A percentile compares a stretch with the other conserved stretches of the same genome.
Conservation (phyloP, 2,888 invertebrate genomes). For the Mesorhabditis belari region DNA sequence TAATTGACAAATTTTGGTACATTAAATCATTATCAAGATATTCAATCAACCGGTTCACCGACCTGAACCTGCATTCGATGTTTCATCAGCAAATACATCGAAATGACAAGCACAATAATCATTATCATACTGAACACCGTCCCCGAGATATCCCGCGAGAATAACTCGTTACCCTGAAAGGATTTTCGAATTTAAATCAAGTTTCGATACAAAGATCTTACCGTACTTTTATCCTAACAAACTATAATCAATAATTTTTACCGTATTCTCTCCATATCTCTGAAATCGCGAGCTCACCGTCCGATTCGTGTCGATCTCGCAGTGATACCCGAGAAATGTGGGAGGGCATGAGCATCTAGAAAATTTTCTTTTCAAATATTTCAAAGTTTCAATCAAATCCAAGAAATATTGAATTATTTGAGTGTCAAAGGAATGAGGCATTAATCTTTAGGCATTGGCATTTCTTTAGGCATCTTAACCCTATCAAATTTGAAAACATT, state of each 20-base stretch:
- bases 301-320: slow-evolving; percentile 47
- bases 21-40: too few relatives aligned
- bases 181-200: neutral
- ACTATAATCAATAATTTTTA: too few relatives aligned
- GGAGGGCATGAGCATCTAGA: slow-evolving; percentile 43
- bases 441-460: too few relatives aligned
- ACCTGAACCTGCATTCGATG: slow-evolving; percentile 48
- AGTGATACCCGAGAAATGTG: slow-evolving; percentile 48
- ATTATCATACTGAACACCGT: slow-evolving; percentile 50
- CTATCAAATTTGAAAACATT: too few relatives aligned
- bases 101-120: slow-evolving; percentile 48
- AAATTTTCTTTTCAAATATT: neutral
- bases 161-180: slow-evolving; percentile 40
- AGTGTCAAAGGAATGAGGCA: too few relatives aligned
- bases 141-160: slow-evolving; percentile 48
- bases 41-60: too few relatives aligned
- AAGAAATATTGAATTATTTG: too few relatives aligned
- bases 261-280: slow-evolving; percentile 40
- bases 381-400: too few relatives aligned
- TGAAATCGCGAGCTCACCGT: slow-evolving; percentile 38
- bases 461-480: too few relatives aligned
- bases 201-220: too few relatives aligned
- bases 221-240: too few relatives aligned
- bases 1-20: too few relatives aligned
- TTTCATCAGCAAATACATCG: slow-evolving; percentile 51